phyloP scores from a whole-genome alignment of 2,113 vertebrate genomes.

The Zosterops lateralis region DNA sequence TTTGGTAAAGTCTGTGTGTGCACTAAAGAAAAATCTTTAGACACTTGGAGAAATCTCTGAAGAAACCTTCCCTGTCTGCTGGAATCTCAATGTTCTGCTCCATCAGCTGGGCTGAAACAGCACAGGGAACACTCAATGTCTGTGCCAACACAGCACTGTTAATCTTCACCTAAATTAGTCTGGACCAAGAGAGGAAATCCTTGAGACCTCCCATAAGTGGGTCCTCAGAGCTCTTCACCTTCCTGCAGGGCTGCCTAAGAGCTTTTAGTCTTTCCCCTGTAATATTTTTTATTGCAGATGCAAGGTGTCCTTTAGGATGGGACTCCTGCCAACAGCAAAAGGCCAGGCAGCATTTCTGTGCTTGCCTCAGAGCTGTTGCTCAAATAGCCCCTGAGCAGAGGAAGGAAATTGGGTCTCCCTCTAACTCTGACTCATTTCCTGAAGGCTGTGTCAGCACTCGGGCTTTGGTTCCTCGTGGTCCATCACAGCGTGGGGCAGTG shows the following conservation, averaged over 20 bases:
- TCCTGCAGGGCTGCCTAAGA: background rate
- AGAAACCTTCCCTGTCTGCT: background rate
- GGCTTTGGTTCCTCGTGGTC: background rate
- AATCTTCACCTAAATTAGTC: background rate
- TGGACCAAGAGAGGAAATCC: background rate
- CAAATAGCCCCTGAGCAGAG: background rate
- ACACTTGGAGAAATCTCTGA: background rate
- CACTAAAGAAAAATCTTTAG: background rate
- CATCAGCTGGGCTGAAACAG: background rate
- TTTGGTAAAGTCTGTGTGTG: background rate
- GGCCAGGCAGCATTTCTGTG: background rate
- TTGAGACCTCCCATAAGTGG: background rate
- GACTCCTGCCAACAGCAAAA: background rate
- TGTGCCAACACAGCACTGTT: background rate
- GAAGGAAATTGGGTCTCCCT: conserved; percentile 57
- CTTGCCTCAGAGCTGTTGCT: background rate
- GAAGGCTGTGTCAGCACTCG: conserved; percentile 16
- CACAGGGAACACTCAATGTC: background rate
- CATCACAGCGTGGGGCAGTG: accelerated
- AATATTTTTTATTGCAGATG: background rate
- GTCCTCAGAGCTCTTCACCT: background rate
- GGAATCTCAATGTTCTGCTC: background rate
- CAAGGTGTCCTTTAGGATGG: background rate
- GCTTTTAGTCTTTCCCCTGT: background rate
- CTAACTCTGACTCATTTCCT: conserved; percentile 41